Evolutionary conservation across 2,888 invertebrate genomes (phyloP).

Genomic region (Dasysyrphus tricinctus): DNA sequence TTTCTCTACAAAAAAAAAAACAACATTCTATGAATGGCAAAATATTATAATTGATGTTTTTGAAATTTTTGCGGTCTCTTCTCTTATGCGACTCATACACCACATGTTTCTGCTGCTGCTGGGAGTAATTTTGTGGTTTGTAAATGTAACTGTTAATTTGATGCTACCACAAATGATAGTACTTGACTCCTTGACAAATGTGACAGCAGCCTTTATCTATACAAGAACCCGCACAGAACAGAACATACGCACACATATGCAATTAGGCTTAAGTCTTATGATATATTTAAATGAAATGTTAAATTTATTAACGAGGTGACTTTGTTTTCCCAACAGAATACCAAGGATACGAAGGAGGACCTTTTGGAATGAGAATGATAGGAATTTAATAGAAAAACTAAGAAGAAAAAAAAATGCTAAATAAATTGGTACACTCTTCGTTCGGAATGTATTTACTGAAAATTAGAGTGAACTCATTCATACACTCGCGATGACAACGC

Average conservation of each 20-base stretch:
- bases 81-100: slow-evolving; percentile 8
- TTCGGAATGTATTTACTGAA: slow-evolving; percentile 4
- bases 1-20: neutral
- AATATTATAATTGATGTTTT: slow-evolving; percentile 63
- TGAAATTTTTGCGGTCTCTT: slow-evolving; percentile 58
- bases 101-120: slow-evolving; percentile 12
- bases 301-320: slow-evolving; percentile 73
- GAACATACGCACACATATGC: slow-evolving; percentile 27
- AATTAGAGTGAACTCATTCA: slow-evolving; percentile 5
- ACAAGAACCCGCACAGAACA: neutral
- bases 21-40: neutral
- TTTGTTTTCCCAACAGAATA: slow-evolving; percentile 54
- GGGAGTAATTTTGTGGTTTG: slow-evolving; percentile 68
- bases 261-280: slow-evolving; percentile 50
- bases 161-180: slow-evolving; percentile 72
- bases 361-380: neutral
- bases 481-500: neutral
- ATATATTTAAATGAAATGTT: slow-evolving; percentile 70
- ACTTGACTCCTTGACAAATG: slow-evolving; percentile 69
- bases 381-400: slow-evolving; percentile 44
- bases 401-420: slow-evolving; percentile 24
- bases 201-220: slow-evolving; percentile 40
- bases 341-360: neutral
- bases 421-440: slow-evolving; percentile 67
- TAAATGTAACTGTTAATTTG: slow-evolving; percentile 73